These are phyloP conservation scores for Suricata suricatta DNA, from an alignment of 2,113 vertebrate genomes.

Conservation along the genomic window DNA sequence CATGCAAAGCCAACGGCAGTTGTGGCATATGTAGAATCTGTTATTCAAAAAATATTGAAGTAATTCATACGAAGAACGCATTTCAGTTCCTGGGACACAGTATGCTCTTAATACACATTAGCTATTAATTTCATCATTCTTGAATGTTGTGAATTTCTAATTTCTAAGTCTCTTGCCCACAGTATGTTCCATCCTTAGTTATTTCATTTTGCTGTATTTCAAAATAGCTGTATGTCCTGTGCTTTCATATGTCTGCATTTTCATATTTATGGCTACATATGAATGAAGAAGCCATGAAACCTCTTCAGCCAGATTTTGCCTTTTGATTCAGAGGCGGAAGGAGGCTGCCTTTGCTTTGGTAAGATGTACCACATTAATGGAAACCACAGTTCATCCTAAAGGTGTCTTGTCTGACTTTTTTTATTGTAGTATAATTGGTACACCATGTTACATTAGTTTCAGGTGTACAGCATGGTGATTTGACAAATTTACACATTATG, in stretches of 20 bases:
- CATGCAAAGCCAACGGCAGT: not conserved
- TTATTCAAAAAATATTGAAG: constrained; percentile 45
- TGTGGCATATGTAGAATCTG: not conserved
- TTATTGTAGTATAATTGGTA: not conserved
- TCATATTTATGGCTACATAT: not conserved
- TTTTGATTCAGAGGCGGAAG: not conserved
- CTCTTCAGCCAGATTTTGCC: not conserved
- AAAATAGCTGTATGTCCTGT: not conserved
- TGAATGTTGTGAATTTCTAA: not conserved
- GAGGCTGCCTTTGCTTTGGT: not conserved
- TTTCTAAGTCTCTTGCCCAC: not conserved
- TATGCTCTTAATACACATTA: constrained; percentile 7
- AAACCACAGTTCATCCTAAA: not conserved
- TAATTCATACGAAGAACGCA: not conserved
- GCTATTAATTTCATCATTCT: not conserved
- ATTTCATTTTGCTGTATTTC: not conserved
- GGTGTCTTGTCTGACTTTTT: not conserved
- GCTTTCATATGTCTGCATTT: not conserved
- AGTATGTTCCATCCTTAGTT: not conserved
- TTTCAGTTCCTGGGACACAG: not conserved
- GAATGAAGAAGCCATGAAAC: not conserved
- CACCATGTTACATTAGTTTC: not conserved
- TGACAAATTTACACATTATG: not conserved
- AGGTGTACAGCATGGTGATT: not conserved
- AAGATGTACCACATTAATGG: not conserved